A percentile compares a stretch with the other conserved stretches of the same genome.
Evolutionary conservation across 23 tunicate species (phyloP).

Genomic region (Trididemnum miniatum): DNA sequence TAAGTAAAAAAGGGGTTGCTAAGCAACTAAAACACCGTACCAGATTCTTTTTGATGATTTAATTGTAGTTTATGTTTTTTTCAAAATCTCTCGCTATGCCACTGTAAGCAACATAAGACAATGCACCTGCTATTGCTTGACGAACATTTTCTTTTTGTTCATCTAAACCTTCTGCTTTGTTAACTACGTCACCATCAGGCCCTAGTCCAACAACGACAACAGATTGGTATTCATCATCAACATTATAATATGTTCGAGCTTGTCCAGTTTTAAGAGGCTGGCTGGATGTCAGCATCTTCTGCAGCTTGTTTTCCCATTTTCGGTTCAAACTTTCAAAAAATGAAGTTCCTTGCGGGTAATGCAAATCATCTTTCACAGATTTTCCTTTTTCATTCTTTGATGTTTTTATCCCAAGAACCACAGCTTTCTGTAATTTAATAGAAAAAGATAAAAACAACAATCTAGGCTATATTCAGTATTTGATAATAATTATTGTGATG

Average conservation of each 20-base stretch:
- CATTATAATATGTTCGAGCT: conserved; percentile 43
- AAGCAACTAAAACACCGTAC: no score
- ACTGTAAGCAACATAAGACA: no score
- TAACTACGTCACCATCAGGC: conserved; percentile 5
- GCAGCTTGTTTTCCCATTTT: conserved; percentile 33
- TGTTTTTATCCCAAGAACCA: conserved; percentile 46
- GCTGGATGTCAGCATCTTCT: conserved; percentile 6
- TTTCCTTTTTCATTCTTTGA: not conserved
- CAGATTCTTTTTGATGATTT: no score
- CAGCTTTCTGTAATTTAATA: conserved; percentile 40
- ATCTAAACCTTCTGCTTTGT: conserved; percentile 42
- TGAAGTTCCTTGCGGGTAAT: conserved; percentile 29
- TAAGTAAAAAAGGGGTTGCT: no score
- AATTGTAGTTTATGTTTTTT: no score
- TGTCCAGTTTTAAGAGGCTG: conserved; percentile 55
- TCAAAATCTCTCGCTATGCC: no score
- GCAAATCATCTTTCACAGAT: not conserved
- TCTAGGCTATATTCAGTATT: no score
- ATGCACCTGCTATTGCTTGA: conserved; percentile 51
- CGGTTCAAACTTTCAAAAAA: conserved; percentile 32
- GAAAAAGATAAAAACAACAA: no score
- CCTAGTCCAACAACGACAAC: conserved; percentile 65
- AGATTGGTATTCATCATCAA: conserved; percentile 11
- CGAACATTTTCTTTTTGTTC: conserved; percentile 64
- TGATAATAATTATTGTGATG: no score